Percentiles rank a stretch among this genome's conserved stretches.
These are phyloP conservation scores for Lepus timidus DNA, from an alignment of 2,113 vertebrate species.

Conservation along the genomic window DNA sequence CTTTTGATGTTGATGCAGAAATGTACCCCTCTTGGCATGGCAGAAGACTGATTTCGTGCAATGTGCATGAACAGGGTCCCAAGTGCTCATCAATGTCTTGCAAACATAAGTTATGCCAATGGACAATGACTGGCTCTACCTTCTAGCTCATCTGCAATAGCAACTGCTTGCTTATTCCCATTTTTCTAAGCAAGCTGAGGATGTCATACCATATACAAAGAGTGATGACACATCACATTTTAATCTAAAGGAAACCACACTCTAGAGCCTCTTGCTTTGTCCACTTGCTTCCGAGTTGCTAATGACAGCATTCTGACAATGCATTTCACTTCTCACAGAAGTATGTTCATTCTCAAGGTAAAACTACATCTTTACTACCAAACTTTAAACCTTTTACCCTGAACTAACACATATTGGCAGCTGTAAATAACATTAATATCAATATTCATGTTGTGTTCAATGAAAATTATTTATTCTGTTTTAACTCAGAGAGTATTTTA, in stretches of 20 bases:
- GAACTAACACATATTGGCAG: background rate
- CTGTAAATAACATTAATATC: background rate
- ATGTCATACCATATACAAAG: background rate
- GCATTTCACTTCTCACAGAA: background rate
- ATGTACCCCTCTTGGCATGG: background rate
- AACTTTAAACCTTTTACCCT: constrained; percentile 1
- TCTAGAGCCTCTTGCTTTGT: background rate
- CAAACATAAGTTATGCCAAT: background rate
- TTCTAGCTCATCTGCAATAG: constrained; percentile 16
- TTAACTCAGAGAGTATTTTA: constrained; percentile 18
- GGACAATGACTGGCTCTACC: background rate
- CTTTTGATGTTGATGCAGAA: background rate
- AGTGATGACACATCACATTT: background rate
- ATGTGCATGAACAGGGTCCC: background rate
- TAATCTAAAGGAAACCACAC: background rate
- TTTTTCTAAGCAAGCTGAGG: background rate
- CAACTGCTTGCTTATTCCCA: background rate
- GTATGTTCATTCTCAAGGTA: constrained; percentile 41
- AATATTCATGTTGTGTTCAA: background rate
- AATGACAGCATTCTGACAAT: background rate
- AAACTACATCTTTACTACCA: background rate
- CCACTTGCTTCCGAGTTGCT: background rate
- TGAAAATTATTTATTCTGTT: constrained; percentile 18
- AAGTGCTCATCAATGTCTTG: background rate
- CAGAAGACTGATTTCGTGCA: background rate